Evolutionary conservation across 2,797 vertebrate genomes (phyloP).

Genomic region (Rachycentron canadum): DNA sequence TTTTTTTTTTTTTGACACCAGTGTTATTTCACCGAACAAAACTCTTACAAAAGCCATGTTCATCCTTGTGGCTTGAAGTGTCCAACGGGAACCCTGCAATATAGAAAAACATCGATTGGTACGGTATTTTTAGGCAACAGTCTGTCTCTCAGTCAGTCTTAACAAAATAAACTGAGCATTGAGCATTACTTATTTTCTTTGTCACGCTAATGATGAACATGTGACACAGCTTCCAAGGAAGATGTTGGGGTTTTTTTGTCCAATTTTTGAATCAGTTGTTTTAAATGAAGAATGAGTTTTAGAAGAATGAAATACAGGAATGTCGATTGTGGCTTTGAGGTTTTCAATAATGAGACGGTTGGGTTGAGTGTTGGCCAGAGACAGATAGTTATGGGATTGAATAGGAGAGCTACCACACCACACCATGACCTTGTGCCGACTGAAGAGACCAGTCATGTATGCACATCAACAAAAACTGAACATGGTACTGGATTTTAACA

Average conservation of each 20-base stretch:
- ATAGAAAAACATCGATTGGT: conserved; percentile 17
- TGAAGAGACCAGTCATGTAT: background rate
- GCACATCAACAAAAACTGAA: background rate
- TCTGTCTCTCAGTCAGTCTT: background rate
- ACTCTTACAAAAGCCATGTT: conserved; percentile 93
- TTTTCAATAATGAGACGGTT: conserved; percentile 33
- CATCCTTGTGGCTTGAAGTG: conserved; percentile 96
- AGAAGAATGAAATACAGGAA: conserved; percentile 8
- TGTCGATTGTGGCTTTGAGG: conserved; percentile 7
- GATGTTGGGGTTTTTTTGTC: background rate
- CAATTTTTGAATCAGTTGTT: background rate
- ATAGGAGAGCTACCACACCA: background rate
- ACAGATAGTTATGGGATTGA: conserved; percentile 30
- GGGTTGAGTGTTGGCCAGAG: conserved; percentile 6
- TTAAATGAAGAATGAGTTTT: background rate
- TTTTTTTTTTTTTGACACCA: background rate
- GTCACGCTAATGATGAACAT: background rate
- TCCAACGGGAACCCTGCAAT: conserved; percentile 96
- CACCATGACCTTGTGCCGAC: conserved; percentile 13
- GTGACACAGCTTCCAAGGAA: background rate
- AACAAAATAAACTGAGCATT: background rate
- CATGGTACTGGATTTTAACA: background rate
- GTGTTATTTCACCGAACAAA: background rate
- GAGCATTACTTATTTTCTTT: background rate
- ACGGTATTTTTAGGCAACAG: background rate